A percentile compares a stretch with the other conserved stretches of the same genome.
Evolutionary conservation across 2,113 vertebrate genomes (phyloP).

Genomic region (Ceratotherium simum): DNA sequence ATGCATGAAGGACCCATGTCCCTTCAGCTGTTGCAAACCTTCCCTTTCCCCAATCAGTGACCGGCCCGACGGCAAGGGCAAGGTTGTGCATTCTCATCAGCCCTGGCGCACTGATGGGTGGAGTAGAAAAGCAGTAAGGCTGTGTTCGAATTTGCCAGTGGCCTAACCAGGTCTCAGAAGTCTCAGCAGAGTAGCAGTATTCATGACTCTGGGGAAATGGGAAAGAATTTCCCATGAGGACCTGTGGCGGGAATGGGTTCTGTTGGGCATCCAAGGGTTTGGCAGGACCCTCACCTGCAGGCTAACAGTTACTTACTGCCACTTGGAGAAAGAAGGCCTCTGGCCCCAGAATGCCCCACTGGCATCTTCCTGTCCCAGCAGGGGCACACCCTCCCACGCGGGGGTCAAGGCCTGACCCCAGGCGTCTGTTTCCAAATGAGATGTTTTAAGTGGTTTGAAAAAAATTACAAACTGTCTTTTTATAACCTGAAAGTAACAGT

Average conservation of each 20-base stretch:
- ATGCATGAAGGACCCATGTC: not conserved
- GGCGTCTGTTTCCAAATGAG: not conserved
- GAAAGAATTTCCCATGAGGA: not conserved
- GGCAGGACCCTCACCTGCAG: not conserved
- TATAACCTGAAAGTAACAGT: not conserved
- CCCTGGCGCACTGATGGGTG: not conserved
- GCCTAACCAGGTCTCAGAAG: not conserved
- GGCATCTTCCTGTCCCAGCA: not conserved
- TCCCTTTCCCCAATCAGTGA: not conserved
- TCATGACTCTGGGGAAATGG: conserved; percentile 10
- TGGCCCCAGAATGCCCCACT: conserved; percentile 31
- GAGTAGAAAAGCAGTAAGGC: not conserved
- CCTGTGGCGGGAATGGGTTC: not conserved
- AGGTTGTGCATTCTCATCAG: not conserved
- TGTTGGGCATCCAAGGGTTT: not conserved
- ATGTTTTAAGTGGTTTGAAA: not conserved
- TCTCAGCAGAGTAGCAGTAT: not conserved
- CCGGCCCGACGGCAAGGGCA: not conserved
- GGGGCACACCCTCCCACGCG: not conserved
- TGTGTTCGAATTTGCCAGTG: not conserved
- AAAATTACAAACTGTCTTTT: not conserved
- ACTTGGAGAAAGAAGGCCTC: conserved; percentile 13
- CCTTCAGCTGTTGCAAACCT: not conserved
- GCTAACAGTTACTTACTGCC: not conserved
- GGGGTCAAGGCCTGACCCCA: not conserved